These are phyloP conservation scores for Lamellibrachia luymesi DNA, from an alignment of 1,140 invertebrate genomes.

Conservation along the genomic window DNA sequence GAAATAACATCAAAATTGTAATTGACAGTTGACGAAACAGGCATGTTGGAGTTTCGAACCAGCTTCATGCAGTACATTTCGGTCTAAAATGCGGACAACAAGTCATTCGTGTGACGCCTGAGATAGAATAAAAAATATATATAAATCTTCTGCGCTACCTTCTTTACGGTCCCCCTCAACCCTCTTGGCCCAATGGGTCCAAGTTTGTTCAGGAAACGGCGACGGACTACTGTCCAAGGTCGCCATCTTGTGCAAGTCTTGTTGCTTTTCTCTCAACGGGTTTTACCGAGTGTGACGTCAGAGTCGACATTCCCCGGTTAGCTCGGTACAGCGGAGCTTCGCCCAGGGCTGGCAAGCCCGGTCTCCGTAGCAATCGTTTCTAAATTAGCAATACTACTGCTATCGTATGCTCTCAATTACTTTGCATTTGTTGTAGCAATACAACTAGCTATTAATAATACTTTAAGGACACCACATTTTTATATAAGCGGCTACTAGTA, in stretches of 20 bases:
- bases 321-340: background rate
- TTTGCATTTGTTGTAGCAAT: background rate
- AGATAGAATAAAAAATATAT: background rate
- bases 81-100: background rate
- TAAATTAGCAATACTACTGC: background rate
- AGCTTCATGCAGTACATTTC: background rate
- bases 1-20: conserved; percentile 16
- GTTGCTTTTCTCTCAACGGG: conserved; percentile 54
- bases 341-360: background rate
- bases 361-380: background rate
- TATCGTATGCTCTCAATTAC: background rate
- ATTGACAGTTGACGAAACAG: conserved; percentile 2
- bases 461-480: background rate
- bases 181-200: conserved; percentile 51
- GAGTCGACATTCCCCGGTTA: conserved; percentile 37
- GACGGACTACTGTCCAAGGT: conserved; percentile 57
- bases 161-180: conserved; percentile 21
- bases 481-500: background rate
- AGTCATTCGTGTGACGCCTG: background rate
- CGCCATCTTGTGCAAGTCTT: conserved; percentile 57
- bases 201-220: conserved; percentile 55
- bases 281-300: conserved; percentile 55
- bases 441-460: background rate
- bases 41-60: background rate
- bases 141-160: conserved; percentile 12